phyloP scores from a whole-genome alignment of 2,113 vertebrate genomes.

The Peromyscus leucopus region DNA sequence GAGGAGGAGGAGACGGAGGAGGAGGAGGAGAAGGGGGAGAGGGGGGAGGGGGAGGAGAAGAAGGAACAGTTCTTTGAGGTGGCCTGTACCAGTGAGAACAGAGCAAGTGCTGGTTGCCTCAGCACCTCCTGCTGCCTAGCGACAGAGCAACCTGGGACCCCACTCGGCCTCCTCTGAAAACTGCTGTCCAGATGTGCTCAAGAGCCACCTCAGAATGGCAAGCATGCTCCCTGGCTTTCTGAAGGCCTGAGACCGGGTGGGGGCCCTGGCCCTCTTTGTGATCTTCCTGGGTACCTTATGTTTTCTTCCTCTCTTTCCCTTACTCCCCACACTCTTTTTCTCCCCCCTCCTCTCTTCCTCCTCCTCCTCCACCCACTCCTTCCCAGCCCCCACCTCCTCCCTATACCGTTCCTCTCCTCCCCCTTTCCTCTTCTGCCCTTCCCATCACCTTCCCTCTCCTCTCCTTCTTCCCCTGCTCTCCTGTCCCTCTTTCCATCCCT shows the following conservation, averaged over 20 bases:
- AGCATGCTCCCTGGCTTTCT: background rate
- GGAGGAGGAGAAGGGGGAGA: too few species aligned
- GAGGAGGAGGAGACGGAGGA: too few species aligned
- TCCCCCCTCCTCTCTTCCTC: background rate
- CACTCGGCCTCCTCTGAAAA: background rate
- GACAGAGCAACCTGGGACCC: background rate
- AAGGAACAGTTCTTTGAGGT: background rate
- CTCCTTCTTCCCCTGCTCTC: background rate
- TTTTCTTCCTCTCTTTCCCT: background rate
- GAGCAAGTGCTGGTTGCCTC: background rate
- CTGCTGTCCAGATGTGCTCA: too few species aligned
- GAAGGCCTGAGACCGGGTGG: background rate
- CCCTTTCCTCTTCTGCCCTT: background rate
- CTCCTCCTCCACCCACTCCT: background rate
- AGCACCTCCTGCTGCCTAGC: rapidly evolving
- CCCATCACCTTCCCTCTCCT: background rate
- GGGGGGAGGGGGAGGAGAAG: too few species aligned
- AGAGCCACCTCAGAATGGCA: background rate
- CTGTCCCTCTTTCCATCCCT: background rate
- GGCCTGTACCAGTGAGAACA: background rate
- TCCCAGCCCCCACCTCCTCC: background rate
- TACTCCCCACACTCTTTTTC: background rate
- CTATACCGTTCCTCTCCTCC: background rate
- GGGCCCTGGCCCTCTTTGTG: background rate
- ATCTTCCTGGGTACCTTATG: background rate